Percentiles rank a stretch among this genome's conserved stretches.
Conservation (phyloP, 2,888 invertebrate genomes). For the Nowickia ferox region DNA sequence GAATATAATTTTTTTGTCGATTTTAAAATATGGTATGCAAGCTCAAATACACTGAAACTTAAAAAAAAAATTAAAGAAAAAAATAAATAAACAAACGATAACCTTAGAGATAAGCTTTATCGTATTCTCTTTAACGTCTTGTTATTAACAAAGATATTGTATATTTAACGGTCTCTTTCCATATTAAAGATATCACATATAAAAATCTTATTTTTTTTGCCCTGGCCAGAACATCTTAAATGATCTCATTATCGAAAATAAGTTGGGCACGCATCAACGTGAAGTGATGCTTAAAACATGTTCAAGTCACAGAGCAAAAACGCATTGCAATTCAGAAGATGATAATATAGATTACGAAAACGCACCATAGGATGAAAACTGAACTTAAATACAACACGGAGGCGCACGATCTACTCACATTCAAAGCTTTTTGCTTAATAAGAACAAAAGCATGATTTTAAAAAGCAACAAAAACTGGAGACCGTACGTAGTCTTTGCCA, state of each 20-base stretch:
- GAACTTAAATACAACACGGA: conserved; percentile 23
- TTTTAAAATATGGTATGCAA: background rate
- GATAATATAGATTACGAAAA: conserved; percentile 70
- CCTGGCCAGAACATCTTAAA: conserved; percentile 25
- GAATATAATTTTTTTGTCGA: background rate
- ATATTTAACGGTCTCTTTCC: conserved; percentile 42
- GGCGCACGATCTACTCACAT: conserved; percentile 39
- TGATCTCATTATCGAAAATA: conserved; percentile 72
- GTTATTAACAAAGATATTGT: conserved; percentile 43
- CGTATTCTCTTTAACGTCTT: conserved; percentile 14
- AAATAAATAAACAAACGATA: conserved; percentile 37
- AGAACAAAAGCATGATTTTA: conserved; percentile 67
- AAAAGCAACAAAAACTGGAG: conserved; percentile 53
- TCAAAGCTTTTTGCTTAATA: conserved; percentile 76
- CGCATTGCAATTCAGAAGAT: conserved; percentile 67
- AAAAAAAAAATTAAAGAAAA: background rate
- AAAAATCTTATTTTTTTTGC: conserved; percentile 56
- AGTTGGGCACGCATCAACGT: conserved; percentile 63
- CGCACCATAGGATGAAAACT: conserved; percentile 56
- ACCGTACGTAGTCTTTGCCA: background rate
- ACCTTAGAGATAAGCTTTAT: conserved; percentile 60
- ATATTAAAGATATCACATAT: conserved; percentile 58
- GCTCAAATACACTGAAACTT: background rate
- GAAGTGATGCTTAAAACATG: conserved; percentile 38
- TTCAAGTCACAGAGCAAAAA: conserved; percentile 47